Evolutionary conservation across 2,797 vertebrate genomes (phyloP), one percentile per base, ranked within the genome.

Genomic region (Hypotaenidia okinawae): DNA sequence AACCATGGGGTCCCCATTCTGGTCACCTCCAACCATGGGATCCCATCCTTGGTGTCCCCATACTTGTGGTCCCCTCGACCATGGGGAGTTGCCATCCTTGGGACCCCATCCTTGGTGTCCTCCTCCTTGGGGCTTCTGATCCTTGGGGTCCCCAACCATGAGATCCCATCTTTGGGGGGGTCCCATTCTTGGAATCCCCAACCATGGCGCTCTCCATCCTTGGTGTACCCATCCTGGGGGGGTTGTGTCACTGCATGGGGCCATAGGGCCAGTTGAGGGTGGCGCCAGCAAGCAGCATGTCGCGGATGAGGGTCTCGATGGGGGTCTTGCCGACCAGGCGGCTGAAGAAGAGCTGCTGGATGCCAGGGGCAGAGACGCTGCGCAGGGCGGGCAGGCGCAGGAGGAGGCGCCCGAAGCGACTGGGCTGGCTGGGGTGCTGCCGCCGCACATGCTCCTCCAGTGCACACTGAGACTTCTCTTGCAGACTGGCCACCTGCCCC

Each of bases 261-360:
- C 98, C 98, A 87, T 98, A 99, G 58, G 98, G 98, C 99, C 99
- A 99, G 97, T 98, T 98, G 97, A 99, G 98, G 97, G 98, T 98
- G 95, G 98, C 98, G 18, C 98, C 98, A 0, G 99, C 98, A 13
- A 99, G 98, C 73, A 99, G 98, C 98, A 99, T 99, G 97, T 99
- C 99, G 4, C 98, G 98, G 4, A 99, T 98, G 74, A 99, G 97
- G 25, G 98, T 99, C 97, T 99, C 99, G 70, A 99, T 99, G 87
- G 99, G 99, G 2, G 99, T 99, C 97, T 99, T 99, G 68, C 98
- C 99, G 3, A 99, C 98, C 87, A 99, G 97, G 17, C 98, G 98
- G 41, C 99, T 98, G 17, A 99, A 99, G 95, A 99, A 99, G 90
- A 99, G 98, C 97, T 98, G 98, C 97, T 99, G 98, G 55, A 99